Evolutionary conservation across 2,113 vertebrate genomes (phyloP).

Genomic region (Clarias macrocephalus): DNA sequence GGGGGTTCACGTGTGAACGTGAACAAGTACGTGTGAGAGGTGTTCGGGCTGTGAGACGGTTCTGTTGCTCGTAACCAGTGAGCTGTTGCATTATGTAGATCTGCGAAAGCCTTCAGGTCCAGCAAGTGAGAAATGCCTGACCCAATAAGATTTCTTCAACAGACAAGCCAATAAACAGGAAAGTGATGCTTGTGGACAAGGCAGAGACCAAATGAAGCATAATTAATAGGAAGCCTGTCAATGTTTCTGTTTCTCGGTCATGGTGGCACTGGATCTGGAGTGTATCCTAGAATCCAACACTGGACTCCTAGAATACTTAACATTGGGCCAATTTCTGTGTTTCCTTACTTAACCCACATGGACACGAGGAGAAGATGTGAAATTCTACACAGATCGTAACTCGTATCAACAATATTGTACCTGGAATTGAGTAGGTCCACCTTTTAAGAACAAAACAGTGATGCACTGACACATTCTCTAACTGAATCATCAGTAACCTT

Average conservation of each 20-base stretch:
- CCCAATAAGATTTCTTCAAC: neutral
- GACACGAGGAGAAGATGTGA: neutral
- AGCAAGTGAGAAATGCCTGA: slow-evolving; percentile 12
- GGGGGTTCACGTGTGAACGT: too few species aligned
- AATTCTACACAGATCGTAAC: neutral
- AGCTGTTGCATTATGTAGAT: neutral
- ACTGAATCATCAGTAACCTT: too few species aligned
- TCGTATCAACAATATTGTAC: too few species aligned
- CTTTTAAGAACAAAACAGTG: too few species aligned
- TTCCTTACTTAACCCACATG: too few species aligned
- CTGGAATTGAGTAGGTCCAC: too few species aligned
- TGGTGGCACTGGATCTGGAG: neutral
- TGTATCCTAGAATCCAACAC: neutral
- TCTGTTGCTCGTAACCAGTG: slow-evolving; percentile 6
- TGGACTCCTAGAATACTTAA: neutral
- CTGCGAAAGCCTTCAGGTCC: neutral
- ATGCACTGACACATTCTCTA: too few species aligned
- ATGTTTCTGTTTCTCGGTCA: neutral
- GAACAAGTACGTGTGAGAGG: slow-evolving; percentile 11
- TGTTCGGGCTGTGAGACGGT: neutral
- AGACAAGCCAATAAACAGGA: neutral
- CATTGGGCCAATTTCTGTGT: neutral
- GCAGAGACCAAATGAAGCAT: neutral
- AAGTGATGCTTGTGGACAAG: neutral
- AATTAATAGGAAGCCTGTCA: neutral